Percentiles rank a stretch among this genome's conserved stretches.
Conservation (phyloP, 2,113 vertebrate genomes). For the Notechis scutatus region DNA sequence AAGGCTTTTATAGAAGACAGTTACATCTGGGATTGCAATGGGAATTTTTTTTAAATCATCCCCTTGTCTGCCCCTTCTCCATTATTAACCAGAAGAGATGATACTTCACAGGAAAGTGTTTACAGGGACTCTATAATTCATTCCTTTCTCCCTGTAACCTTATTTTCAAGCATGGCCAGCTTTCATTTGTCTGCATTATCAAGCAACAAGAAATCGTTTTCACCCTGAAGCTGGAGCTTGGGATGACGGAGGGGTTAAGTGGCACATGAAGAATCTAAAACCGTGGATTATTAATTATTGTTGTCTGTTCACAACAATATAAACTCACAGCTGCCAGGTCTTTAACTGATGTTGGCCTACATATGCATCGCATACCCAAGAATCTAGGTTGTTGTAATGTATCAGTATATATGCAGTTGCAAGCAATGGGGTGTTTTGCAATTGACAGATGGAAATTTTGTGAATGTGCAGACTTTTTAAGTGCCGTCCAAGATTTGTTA, state of each 20-base stretch:
- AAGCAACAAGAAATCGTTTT: not conserved
- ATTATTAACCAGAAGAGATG: not conserved
- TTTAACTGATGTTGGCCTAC: not conserved
- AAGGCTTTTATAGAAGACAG: not conserved
- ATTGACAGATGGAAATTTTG: not conserved
- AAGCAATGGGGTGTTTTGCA: not conserved
- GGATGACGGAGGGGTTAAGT: not conserved
- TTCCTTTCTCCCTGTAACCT: not conserved
- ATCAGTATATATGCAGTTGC: not conserved
- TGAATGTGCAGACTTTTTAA: not conserved
- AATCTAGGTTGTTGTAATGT: not conserved
- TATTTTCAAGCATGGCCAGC: not conserved
- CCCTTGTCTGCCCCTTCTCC: not conserved
- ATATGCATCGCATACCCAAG: not conserved
- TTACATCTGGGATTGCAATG: not conserved
- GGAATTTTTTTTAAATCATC: slow-evolving; percentile 5
- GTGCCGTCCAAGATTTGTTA: not conserved
- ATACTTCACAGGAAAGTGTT: not conserved
- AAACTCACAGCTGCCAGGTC: not conserved
- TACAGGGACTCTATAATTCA: not conserved
- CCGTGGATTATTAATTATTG: not conserved
- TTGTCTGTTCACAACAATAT: not conserved
- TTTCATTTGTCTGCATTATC: not conserved
- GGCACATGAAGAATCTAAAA: not conserved
- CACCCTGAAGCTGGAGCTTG: not conserved